phyloP scores from a whole-genome alignment of 2,113 vertebrate genomes.

The Sinocyclocheilus rhinocerous region DNA sequence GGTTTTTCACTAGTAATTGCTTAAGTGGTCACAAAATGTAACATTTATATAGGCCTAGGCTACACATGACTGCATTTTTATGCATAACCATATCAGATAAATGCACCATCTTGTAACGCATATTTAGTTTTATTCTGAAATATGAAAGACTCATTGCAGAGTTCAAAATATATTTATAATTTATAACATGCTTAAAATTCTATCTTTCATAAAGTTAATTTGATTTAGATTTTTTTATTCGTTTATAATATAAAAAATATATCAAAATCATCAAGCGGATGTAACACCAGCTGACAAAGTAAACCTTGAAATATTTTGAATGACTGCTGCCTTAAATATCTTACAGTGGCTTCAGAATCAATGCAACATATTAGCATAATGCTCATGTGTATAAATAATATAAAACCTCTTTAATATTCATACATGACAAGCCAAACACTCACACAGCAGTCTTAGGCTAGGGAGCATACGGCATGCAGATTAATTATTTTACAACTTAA shows the following conservation, averaged over 20 bases:
- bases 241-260: too few relatives aligned
- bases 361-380: background rate
- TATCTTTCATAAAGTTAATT: too few relatives aligned
- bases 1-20: background rate
- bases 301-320: background rate
- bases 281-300: background rate
- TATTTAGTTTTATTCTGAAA: background rate
- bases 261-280: background rate
- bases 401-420: conserved; percentile 8
- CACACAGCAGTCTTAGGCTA: background rate
- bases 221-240: too few relatives aligned
- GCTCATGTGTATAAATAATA: background rate
- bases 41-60: background rate
- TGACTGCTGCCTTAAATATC: background rate
- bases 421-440: background rate
- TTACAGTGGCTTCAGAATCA: background rate
- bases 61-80: background rate
- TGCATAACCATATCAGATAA: background rate
- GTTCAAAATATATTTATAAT: too few relatives aligned
- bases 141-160: background rate
- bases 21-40: background rate
- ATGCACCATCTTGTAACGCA: background rate
- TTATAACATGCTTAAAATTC: too few relatives aligned
- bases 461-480: conserved; percentile 46
- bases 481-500: conserved; percentile 52